Percentiles rank a stretch among this genome's conserved stretches.
Conservation (phyloP, 2,888 invertebrate species). For the Halictus ligatus region DNA sequence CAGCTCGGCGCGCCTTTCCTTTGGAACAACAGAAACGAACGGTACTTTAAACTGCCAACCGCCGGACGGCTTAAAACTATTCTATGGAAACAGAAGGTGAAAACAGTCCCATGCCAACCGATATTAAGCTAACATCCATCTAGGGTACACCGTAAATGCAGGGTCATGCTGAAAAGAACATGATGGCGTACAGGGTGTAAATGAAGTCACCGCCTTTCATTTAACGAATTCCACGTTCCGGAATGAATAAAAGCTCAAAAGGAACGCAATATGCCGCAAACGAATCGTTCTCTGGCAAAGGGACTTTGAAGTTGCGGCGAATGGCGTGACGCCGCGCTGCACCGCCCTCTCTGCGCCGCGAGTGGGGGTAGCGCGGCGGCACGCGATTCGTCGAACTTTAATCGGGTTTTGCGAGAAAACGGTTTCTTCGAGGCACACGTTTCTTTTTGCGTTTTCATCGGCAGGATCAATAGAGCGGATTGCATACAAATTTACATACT, state of each 20-base stretch:
- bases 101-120: constrained; percentile 58
- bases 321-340: neutral
- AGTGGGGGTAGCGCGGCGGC: neutral
- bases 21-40: constrained; percentile 75
- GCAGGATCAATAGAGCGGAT: neutral
- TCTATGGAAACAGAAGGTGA: constrained; percentile 29
- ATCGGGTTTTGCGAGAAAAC: neutral
- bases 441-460: constrained; percentile 7
- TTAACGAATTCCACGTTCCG: neutral
- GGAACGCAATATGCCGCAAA: neutral
- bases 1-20: constrained; percentile 96
- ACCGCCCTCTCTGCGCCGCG: neutral
- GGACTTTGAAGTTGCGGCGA: neutral
- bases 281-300: neutral
- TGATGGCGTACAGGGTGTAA: neutral
- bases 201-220: neutral
- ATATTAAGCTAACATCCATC: constrained; percentile 46
- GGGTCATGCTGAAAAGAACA: constrained; percentile 59
- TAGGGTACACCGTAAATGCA: constrained; percentile 36
- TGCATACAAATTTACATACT: neutral
- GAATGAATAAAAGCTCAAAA: neutral
- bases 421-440: neutral
- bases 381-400: neutral
- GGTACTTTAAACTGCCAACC: neutral
- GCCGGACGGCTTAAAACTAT: neutral